Evolutionary conservation across 2,888 invertebrate genomes (phyloP), one percentile per base, ranked within the genome.

Genomic region (Drosophila differens): DNA sequence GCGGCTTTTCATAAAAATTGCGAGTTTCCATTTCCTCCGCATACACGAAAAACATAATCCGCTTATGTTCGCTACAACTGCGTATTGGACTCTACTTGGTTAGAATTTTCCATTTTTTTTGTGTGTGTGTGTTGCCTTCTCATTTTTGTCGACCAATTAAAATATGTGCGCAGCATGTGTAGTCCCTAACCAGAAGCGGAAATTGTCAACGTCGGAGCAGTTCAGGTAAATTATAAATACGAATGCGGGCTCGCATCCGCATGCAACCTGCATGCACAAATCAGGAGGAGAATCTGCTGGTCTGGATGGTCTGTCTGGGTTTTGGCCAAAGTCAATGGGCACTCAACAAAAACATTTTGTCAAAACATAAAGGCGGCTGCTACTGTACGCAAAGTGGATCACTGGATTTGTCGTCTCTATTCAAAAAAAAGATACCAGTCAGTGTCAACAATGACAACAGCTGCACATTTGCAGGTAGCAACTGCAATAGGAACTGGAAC

Each of bases 271-370:
- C 77, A 74, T 80, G 57, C n/a, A 55, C 61, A 71, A 61, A 53
- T 28, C 59, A 19, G 58, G 0, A 63, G 70, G 57, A 60, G 65
- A 70, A 32, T 69, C 62, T 54, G 63, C 60, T 51, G 67, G 25
- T 44, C 57, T 37, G 22, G 10, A n/a, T 19, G 33, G 39, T 28
- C 22, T 30, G 57, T 22, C 22, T 58, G 62, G 55, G 30, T 39
- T 51, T 39, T 37, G 59, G 67, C 66, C 80, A 80, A 82, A 85
- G 85, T 88, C 85, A 85, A 88, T 88, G 85, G 79, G 85, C 85
- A 85, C 85, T 85, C 89, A 80, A 78, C 86, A 88, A 88, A 85
- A 85, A 85, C 89, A 88, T 85, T 85, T 88, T 85, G 85, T 78
- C 82, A 85, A 88, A 85, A 85, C 89, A 85, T 78, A 80, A 80